A percentile compares a stretch with the other conserved stretches of the same genome.
phyloP scores from a whole-genome alignment of 2,113 vertebrate genomes.

The Pipa parva region DNA sequence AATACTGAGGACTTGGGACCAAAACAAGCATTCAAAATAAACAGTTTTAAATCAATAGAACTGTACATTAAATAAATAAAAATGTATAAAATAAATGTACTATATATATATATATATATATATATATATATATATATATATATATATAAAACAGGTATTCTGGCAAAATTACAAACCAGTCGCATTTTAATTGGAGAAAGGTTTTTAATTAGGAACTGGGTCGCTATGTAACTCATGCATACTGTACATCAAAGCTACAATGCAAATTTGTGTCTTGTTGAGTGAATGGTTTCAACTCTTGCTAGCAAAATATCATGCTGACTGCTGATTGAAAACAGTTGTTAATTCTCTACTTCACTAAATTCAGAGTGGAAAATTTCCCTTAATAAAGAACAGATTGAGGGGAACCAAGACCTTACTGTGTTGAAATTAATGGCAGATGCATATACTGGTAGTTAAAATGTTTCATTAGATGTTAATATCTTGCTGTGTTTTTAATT shows the following conservation, averaged over 20 bases:
- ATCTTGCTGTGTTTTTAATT: constrained; percentile 97
- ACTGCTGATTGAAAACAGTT: constrained; percentile 96
- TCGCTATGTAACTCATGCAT: constrained; percentile 56
- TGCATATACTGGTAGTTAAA: constrained; percentile 92
- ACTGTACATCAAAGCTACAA: constrained; percentile 69
- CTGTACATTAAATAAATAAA: too few relatives aligned
- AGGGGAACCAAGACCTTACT: constrained; percentile 85
- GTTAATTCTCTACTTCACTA: constrained; percentile 93
- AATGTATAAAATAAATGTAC: too few relatives aligned
- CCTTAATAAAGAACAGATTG: constrained; percentile 94
- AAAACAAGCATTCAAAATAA: too few relatives aligned
- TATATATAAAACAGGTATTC: constrained; percentile 4
- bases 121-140: neutral
- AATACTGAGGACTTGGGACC: too few relatives aligned
- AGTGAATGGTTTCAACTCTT: constrained; percentile 66
- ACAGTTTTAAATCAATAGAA: too few relatives aligned
- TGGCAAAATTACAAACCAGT: constrained; percentile 42
- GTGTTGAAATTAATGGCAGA: constrained; percentile 94
- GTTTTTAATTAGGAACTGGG: constrained; percentile 54
- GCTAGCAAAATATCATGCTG: constrained; percentile 74
- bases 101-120: too few relatives aligned
- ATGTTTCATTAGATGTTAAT: constrained; percentile 98
- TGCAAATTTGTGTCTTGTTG: constrained; percentile 74
- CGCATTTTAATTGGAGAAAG: constrained; percentile 47
- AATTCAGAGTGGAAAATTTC: constrained; percentile 79